phyloP scores from a whole-genome alignment of 2,113 vertebrate genomes.

The Actenoides hombroni region DNA sequence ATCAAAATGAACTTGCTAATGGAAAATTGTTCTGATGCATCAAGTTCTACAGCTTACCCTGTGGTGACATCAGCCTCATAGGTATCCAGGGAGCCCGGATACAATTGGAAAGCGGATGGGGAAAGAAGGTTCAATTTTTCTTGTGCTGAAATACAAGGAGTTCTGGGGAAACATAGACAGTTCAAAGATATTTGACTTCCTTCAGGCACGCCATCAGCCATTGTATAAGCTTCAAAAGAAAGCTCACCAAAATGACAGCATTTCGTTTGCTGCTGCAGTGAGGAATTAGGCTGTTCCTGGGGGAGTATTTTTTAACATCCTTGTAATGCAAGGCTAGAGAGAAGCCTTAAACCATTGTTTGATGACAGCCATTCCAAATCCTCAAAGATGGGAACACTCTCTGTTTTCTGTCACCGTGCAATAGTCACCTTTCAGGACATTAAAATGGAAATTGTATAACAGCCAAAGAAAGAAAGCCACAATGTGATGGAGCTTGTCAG shows the following conservation, averaged over 20 bases:
- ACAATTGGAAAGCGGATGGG: neutral
- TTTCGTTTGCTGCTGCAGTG: conserved; percentile 8
- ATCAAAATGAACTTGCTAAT: neutral
- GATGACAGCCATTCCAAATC: neutral
- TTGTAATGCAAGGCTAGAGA: neutral
- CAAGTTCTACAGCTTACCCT: neutral
- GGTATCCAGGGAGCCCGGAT: neutral
- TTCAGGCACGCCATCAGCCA: conserved; percentile 29
- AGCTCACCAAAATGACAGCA: conserved; percentile 27
- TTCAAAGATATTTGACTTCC: conserved; percentile 41
- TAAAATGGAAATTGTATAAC: neutral
- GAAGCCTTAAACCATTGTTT: neutral
- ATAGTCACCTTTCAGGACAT: conserved; percentile 13
- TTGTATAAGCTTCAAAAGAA: conserved; percentile 33
- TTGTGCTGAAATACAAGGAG: neutral
- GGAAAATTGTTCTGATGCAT: neutral
- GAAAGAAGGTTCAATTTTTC: neutral
- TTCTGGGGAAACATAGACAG: neutral
- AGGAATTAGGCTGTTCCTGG: neutral
- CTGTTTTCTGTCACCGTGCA: neutral
- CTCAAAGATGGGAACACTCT: neutral
- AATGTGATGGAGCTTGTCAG: neutral
- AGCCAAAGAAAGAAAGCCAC: neutral
- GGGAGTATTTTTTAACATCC: neutral
- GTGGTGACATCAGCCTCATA: neutral